phyloP scores from a whole-genome alignment of 2,113 vertebrate species.

The Ctenomys sociabilis region DNA sequence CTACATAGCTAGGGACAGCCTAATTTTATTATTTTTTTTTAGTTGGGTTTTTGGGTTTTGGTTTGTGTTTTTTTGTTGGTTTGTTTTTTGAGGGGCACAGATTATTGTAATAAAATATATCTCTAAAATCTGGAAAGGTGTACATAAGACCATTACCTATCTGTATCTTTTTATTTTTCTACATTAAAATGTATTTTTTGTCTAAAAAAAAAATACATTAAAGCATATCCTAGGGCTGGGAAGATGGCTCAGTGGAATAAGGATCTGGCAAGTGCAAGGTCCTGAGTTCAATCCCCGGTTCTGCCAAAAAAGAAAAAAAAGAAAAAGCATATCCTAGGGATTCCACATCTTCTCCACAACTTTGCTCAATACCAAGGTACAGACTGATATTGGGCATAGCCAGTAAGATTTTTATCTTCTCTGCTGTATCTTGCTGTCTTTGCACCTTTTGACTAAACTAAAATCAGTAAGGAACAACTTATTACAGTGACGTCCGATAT shows the following conservation, averaged over 20 bases:
- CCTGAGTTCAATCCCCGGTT: too few relatives aligned
- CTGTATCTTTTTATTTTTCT: constrained; percentile 56
- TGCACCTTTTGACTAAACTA: not conserved
- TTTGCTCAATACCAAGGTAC: not conserved
- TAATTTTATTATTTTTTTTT: constrained; percentile 64
- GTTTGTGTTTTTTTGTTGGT: too few relatives aligned
- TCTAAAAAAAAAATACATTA: constrained; percentile 62
- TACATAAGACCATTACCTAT: constrained; percentile 25
- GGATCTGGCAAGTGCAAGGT: too few relatives aligned
- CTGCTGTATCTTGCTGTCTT: not conserved
- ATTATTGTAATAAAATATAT: constrained; percentile 36
- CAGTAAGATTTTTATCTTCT: not conserved
- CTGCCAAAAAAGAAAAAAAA: too few relatives aligned
- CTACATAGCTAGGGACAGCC: not conserved
- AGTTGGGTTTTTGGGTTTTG: too few relatives aligned
- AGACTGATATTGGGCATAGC: not conserved
- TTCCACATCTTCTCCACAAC: not conserved
- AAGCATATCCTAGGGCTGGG: too few relatives aligned
- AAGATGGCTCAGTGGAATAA: too few relatives aligned
- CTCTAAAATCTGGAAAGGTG: constrained; percentile 8
- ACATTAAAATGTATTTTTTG: constrained; percentile 44
- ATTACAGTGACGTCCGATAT: constrained; percentile 99
- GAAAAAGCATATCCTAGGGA: not conserved
- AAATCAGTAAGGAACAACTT: constrained; percentile 85
- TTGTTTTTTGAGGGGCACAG: not conserved